phyloP scores from a whole-genome alignment of 2,888 invertebrate species.

The Merodon equestris region DNA sequence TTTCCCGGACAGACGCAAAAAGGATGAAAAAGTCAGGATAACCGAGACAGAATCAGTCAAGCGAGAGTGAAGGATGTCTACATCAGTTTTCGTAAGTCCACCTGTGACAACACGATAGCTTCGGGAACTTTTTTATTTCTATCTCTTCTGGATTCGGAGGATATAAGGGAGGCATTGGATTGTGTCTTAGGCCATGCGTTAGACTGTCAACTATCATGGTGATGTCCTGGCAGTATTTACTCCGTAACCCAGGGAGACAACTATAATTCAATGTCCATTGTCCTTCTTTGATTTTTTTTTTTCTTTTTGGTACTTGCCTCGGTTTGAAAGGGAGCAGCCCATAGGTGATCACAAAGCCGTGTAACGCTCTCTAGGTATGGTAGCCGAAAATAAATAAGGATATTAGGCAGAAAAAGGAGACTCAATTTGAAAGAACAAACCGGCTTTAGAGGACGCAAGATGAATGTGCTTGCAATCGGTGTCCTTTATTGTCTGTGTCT shows the following conservation, averaged over 20 bases:
- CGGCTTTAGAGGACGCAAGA: slow-evolving; percentile 34
- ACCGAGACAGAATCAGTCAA: slow-evolving; percentile 52
- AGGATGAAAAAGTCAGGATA: slow-evolving; percentile 35
- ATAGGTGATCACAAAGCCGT: neutral
- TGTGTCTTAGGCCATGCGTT: slow-evolving; percentile 26
- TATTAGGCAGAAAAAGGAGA: slow-evolving; percentile 26
- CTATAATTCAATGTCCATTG: slow-evolving; percentile 54
- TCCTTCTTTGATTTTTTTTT: slow-evolving; percentile 10
- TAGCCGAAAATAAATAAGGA: slow-evolving; percentile 59
- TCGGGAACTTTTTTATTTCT: slow-evolving; percentile 17
- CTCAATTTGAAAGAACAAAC: slow-evolving; percentile 1
- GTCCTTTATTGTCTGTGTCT: neutral
- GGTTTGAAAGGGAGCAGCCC: too few species aligned
- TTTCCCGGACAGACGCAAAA: too few species aligned
- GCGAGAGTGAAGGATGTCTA: slow-evolving; percentile 49
- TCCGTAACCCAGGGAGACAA: slow-evolving; percentile 22
- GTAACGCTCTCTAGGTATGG: too few species aligned
- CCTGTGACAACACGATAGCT: slow-evolving; percentile 55
- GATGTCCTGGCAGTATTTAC: slow-evolving; percentile 38
- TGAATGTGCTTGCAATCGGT: slow-evolving; percentile 19
- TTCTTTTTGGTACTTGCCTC: neutral
- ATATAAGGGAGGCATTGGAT: slow-evolving; percentile 18
- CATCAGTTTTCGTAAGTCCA: slow-evolving; percentile 40
- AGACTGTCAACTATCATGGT: slow-evolving; percentile 28
- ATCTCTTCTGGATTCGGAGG: neutral